Base-by-base conservation (phyloP, 2,113 vertebrate species). In the Lamprologus ornatipinnis region DNA sequence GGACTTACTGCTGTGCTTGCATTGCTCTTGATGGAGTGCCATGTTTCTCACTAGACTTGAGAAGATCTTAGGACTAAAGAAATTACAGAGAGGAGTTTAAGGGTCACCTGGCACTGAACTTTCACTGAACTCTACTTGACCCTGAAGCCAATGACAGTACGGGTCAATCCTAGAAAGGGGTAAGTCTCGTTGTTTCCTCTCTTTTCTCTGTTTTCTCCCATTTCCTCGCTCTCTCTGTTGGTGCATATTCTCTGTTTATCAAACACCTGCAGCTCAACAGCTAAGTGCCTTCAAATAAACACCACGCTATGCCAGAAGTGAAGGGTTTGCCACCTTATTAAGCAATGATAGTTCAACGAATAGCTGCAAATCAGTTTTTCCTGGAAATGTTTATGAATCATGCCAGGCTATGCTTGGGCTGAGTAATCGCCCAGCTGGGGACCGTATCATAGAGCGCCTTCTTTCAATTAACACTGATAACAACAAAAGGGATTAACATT, bases 401-500 rank as follows among this genome's bases (percentile, higher is more conserved):
- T 93, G 85, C 79, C 80, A 75, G 58, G 37, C 82, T 83, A 31
- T 86, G 85, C 85, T 87, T 45, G 33, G 82, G 73, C 84, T 89
- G 92, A 92, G 87, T 90, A 91, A 93, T 90, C 81, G 86, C 92
- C 65, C 92, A 94, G 91, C 87, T 82, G 91, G 93, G 79, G 86
- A 79, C 70, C 79, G 28, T 81, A 92, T 94, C 87, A 91, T 89
- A 92, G 63, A 91, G 90, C 90, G 92, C 92, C 70, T 90, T 96
- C 88, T 91, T 93, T 93, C 92, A 95, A 94, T 96, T 94, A 95
- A 89, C 92, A 92, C 40, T 10, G 82, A 92, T 93, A 93, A 94
- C 83, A 95, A 95, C 90, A 93, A 88, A 91, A 78, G 35, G 83
- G 91, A 93, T 92, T 93, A 93, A 88, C 87, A 68, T 82, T 85